Conservation (phyloP, 2,113 vertebrate genomes). For the Thymallus thymallus region DNA sequence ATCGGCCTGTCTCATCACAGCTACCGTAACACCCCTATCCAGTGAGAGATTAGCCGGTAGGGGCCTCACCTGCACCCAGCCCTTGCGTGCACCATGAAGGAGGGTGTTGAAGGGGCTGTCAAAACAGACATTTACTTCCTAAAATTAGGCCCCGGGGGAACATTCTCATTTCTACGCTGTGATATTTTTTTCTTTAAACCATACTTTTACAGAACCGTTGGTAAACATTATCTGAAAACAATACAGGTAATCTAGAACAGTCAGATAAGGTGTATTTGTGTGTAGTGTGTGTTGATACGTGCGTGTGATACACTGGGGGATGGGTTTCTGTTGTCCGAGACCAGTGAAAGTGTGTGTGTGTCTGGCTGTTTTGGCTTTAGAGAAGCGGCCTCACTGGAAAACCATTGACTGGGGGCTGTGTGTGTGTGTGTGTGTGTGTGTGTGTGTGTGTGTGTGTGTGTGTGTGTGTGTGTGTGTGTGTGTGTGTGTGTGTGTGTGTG, state of each 20-base stretch:
- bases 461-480: neutral
- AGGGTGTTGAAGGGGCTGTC: conserved; percentile 25
- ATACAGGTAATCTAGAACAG: neutral
- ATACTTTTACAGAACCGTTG: neutral
- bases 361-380: neutral
- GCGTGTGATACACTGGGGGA: conserved; percentile 1
- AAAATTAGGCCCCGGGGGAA: neutral
- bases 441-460: conserved; percentile 4
- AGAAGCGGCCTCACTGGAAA: neutral
- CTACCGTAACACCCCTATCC: conserved; percentile 8
- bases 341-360: conserved; percentile 16
- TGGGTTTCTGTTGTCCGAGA: neutral
- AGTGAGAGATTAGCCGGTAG: conserved; percentile 5
- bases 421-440: conserved; percentile 13
- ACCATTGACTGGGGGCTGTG: neutral
- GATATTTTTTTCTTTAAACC: neutral
- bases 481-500: neutral
- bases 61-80: neutral
- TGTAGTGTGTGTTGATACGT: neutral
- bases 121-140: conserved; percentile 20
- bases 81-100: neutral
- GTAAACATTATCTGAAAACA: neutral
- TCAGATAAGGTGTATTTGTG: neutral
- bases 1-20: neutral
- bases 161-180: neutral